Base-by-base conservation (phyloP, 2,888 invertebrate genomes). In the Dermolepida albohirtum region DNA sequence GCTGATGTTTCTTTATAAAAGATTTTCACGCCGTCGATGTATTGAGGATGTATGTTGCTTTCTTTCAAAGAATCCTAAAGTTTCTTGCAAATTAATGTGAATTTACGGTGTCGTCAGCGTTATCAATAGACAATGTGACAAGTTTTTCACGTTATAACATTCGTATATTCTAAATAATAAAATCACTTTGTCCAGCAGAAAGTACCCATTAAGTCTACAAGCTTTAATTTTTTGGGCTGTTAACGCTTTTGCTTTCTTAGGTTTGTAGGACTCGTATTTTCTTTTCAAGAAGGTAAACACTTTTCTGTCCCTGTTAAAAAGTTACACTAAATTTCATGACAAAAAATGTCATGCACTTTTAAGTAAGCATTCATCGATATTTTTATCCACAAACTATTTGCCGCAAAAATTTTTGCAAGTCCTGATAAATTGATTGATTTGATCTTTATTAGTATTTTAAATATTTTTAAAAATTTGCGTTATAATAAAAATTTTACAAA, bases 351-450 rank as follows among this genome's bases (percentile, higher is more conserved):
- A 29, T 6, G 29, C 6, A 29, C 6, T 6, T 29, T 29, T 29
- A 5, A 4, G 5, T 29, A 29, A 6, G 6, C 4, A 29, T 29
- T n/a, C n/a, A 29, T 29, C 29, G 6, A 29, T 29, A 29, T 29
- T 29, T 29, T 29, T 6, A 29, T 47, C 11, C 47, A n/a, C 12
- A 47, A 47, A 47, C 47, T 47, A 47, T 16, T 17, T 51, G 51
- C 11, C 2, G 51, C 51, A 51, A 51, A 17, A 11, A 11, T 51
- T 51, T 51, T 16, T 51, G 16, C 12, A 1, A 51, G 51, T 51
- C 51, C 17, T 51, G 17, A 51, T 22, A 51, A 51, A 51, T 51
- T n/a, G n/a, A n/a, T n/a, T n/a, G n/a, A n/a, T n/a, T n/a, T n/a
- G n/a, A n/a, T n/a, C n/a, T n/a, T n/a, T n/a, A n/a, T n/a, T n/a